Base-by-base conservation (phyloP, 1,140 invertebrate species). In the Trichomalopsis sarcophagae region DNA sequence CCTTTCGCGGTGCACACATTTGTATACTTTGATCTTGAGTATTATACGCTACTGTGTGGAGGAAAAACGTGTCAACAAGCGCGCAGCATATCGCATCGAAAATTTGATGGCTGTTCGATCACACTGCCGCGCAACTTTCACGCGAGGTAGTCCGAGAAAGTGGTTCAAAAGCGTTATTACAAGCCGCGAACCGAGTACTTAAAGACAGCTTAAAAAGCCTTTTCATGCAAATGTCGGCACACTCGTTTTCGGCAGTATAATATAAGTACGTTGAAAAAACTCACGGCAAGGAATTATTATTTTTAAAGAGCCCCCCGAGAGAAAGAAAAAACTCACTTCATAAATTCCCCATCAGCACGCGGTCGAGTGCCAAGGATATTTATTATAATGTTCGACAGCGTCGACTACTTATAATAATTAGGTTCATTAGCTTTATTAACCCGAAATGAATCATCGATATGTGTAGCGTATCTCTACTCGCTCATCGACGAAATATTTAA, bases 121-220 rank as follows among this genome's bases (percentile, higher is more conserved):
- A 27, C n/a, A 23, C n/a, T 13, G 10, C 23, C 9, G 9, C 23
- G 27, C 68, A 71, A 71, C 68, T 71, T 71, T 71, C 68, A 71
- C 68, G 55, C 17, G n/a, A 21, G 17, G 17, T 33, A 71, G 27
- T 71, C 14, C 68, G 68, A 33, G 68, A 71, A 71, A 71, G 68
- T 33, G 68, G 68, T 71, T 71, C 30, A 30, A 71, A 71, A 71
- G 21, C 68, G 68, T 71, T 71, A 71, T 71, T 71, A 71, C 68
- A 33, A 71, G 68, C 68, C 27, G 55, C 17, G 50, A 55, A 55
- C 21, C 68, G 68, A 33, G 68, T 71, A 71, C 68, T 71, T 71
- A 71, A 71, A 71, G 68, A 71, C 68, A 71, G 68, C 68, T 27
- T 30, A 71, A 71, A 30, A 71, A 71, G 68, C 68, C 9, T 71